Evolutionary conservation across 2,797 vertebrate species (phyloP).

Genomic region (Mus minutoides): DNA sequence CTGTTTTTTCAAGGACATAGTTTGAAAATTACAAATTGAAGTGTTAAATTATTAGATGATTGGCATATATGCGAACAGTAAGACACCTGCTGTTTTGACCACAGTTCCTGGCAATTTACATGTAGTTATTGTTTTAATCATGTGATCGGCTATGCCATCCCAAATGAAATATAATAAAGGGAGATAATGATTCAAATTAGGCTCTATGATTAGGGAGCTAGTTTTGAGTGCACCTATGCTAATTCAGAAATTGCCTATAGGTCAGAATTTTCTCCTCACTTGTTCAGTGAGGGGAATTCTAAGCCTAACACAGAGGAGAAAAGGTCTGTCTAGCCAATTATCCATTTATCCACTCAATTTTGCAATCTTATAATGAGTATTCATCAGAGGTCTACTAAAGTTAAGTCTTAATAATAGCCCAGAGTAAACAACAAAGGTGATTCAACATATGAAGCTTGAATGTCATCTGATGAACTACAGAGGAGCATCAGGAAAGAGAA

Average conservation of each 20-base stretch:
- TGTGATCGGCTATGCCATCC: not conserved
- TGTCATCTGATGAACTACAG: not conserved
- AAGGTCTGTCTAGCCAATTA: not conserved
- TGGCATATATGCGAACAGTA: not conserved
- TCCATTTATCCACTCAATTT: not conserved
- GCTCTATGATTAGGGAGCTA: not conserved
- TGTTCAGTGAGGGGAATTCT: not conserved
- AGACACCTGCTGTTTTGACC: not conserved
- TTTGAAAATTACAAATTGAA: slow-evolving; percentile 27
- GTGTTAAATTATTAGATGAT: not conserved
- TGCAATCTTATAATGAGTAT: not conserved
- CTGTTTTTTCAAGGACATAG: not conserved
- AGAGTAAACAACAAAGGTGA: not conserved
- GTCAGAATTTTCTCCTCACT: not conserved
- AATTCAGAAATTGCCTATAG: not conserved
- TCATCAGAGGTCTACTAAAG: not conserved
- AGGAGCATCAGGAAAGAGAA: not conserved
- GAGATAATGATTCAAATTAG: not conserved
- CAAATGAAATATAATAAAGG: not conserved
- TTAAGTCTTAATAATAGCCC: not conserved
- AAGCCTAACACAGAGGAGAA: not conserved
- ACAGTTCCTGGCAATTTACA: not conserved
- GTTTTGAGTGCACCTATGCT: not conserved
- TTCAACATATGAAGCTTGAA: not conserved
- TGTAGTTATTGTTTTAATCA: not conserved